Conservation (phyloP, 2,888 invertebrate species). For the Slavum lentiscoides region DNA sequence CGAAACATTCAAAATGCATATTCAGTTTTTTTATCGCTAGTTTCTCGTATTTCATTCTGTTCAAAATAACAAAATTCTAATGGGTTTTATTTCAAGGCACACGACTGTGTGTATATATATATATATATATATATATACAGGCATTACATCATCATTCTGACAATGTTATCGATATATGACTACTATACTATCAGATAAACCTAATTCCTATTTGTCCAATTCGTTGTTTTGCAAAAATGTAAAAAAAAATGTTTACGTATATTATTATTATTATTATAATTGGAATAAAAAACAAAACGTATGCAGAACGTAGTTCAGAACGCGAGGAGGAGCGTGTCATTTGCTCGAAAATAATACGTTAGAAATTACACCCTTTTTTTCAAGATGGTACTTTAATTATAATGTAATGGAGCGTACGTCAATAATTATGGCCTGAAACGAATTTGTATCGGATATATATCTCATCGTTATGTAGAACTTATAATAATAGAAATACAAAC, state of each 20-base stretch:
- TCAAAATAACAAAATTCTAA: neutral
- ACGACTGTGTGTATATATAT: neutral
- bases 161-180: constrained; percentile 10
- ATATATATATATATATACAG: too few relatives aligned
- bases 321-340: too few relatives aligned
- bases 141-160: neutral
- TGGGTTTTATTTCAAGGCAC: neutral
- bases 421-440: too few relatives aligned
- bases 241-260: neutral
- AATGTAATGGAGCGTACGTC: too few relatives aligned
- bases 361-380: too few relatives aligned
- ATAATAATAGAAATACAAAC: too few relatives aligned
- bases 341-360: too few relatives aligned
- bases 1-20: neutral
- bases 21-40: neutral
- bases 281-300: neutral
- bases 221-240: too few relatives aligned
- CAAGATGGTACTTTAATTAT: too few relatives aligned
- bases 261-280: too few relatives aligned
- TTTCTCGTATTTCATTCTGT: neutral
- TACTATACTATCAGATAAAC: neutral
- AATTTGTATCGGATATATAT: too few relatives aligned
- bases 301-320: neutral
- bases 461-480: too few relatives aligned
- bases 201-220: neutral